Base-by-base conservation (phyloP, 2,888 invertebrate genomes). In the Acleris cristana region DNA sequence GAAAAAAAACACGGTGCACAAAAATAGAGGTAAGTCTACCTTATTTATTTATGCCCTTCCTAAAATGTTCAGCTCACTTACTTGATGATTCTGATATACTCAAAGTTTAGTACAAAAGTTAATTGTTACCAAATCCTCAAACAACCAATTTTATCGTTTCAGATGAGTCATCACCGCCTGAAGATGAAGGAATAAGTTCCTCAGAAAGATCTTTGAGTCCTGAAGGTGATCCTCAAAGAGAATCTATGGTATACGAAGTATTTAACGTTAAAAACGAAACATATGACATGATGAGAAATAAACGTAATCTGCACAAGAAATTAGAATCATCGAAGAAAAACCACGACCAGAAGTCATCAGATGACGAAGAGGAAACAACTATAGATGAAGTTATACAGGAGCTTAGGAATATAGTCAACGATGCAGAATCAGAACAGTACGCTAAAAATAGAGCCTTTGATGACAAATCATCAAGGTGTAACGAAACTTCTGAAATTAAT, bases 321-420 rank as follows among this genome's bases (percentile, higher is more conserved):
- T 74, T 87, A 65, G 90, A 91, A 71, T 79, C 76, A 45, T 84
- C 73, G 1, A 82, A 86, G 71, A 89, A 85, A 69, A 82, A 74
- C 55, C 76, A 72, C 23, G 79, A 81, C 67, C 90, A 88, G 64
- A 92, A 89, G 76, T 87, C 89, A 51, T 92, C 91, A 6, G 95
- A 95, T 54, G 95, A 95, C 73, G 96, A 96, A 79, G 95, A 95
- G 65, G 96, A 96, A 86, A 96, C 96, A 0, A 97, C 97, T 2
- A 97, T 97, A 70, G 97, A 97, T 76, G 97, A 97, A 86, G 97
- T 97, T 2, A 97, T 97, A 78, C 97, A 97, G 84, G 97, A 97
- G 83, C 86, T 97, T 48, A 94, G 96, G 72, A 97, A 97, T 76
- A 97, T 97, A 70, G 96, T 97, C 1, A 97, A 96, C 79, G 96